Percentiles rank a stretch among this genome's conserved stretches.
Conservation (phyloP, 1,140 invertebrate species). For the Ceratosolen fusciceps region DNA sequence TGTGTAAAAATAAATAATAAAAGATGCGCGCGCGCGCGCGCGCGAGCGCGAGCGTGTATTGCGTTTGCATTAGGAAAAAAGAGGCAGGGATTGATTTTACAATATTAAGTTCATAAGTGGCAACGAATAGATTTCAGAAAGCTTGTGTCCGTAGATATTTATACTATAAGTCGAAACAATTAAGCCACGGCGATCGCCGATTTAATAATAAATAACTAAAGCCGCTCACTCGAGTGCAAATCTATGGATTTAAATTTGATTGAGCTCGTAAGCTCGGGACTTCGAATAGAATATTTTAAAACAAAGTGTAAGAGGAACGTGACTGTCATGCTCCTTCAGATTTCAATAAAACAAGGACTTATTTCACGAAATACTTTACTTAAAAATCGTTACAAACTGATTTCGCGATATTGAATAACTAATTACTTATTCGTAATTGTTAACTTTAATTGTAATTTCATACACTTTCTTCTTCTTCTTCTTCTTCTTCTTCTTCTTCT, state of each 20-base stretch:
- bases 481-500: too few species aligned
- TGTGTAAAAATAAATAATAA: not conserved
- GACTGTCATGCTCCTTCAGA: not conserved
- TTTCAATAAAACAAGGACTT: not conserved
- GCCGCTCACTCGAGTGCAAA: not conserved
- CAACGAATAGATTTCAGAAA: not conserved
- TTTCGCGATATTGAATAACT: too few species aligned
- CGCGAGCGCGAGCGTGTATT: too few species aligned
- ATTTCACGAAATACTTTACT: too few species aligned
- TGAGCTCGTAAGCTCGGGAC: not conserved
- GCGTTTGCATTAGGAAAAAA: too few species aligned
- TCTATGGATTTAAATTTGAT: slow-evolving; percentile 12
- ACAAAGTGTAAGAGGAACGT: not conserved
- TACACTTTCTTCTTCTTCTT: too few species aligned
- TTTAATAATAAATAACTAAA: slow-evolving; percentile 15
- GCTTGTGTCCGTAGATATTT: not conserved
- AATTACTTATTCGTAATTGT: too few species aligned
- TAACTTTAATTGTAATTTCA: too few species aligned
- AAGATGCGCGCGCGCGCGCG: too few species aligned
- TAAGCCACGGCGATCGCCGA: not conserved
- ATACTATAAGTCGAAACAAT: not conserved
- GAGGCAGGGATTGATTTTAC: not conserved
- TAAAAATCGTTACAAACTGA: too few species aligned
- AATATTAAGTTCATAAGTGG: not conserved
- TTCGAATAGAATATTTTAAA: slow-evolving; percentile 10